Conservation (phyloP, 2,888 invertebrate genomes). For the Seira sanloemensis region DNA sequence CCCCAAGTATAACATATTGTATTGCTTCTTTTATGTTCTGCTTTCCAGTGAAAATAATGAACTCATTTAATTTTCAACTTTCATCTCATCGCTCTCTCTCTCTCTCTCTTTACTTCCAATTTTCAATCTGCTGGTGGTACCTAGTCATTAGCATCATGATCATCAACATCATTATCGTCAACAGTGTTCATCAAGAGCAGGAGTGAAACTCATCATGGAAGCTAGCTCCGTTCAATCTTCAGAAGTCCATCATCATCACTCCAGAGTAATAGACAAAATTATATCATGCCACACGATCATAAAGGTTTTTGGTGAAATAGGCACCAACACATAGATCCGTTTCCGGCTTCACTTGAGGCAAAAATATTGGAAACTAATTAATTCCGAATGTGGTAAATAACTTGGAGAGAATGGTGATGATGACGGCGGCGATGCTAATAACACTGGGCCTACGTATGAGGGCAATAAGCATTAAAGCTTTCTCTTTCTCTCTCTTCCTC, state of each 20-base stretch:
- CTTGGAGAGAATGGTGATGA: slow-evolving; percentile 16
- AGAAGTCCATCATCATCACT: slow-evolving; percentile 7
- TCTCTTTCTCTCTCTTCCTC: not conserved
- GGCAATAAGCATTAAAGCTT: not conserved
- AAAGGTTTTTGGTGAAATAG: slow-evolving; percentile 22
- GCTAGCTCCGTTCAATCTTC: not conserved
- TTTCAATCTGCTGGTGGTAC: slow-evolving; percentile 46
- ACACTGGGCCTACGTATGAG: not conserved
- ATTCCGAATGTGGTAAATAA: slow-evolving; percentile 63
- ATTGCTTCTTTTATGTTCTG: slow-evolving; percentile 32
- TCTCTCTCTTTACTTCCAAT: not conserved
- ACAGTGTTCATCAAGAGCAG: slow-evolving; percentile 18
- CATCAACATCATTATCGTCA: slow-evolving; percentile 24
- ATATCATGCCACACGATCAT: slow-evolving; percentile 9
- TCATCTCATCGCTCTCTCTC: slow-evolving; percentile 29
- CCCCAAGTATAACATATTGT: not conserved
- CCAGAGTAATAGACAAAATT: slow-evolving; percentile 29
- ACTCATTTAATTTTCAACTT: slow-evolving; percentile 65
- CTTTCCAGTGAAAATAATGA: slow-evolving; percentile 53
- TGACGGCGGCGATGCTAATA: not conserved
- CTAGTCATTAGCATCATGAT: slow-evolving; percentile 51
- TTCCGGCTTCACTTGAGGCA: slow-evolving; percentile 63
- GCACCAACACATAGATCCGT: slow-evolving; percentile 63
- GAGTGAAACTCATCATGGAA: not conserved
- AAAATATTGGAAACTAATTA: slow-evolving; percentile 67